Evolutionary conservation across 1,140 invertebrate species (phyloP).

Genomic region (Drosophila teissieri): DNA sequence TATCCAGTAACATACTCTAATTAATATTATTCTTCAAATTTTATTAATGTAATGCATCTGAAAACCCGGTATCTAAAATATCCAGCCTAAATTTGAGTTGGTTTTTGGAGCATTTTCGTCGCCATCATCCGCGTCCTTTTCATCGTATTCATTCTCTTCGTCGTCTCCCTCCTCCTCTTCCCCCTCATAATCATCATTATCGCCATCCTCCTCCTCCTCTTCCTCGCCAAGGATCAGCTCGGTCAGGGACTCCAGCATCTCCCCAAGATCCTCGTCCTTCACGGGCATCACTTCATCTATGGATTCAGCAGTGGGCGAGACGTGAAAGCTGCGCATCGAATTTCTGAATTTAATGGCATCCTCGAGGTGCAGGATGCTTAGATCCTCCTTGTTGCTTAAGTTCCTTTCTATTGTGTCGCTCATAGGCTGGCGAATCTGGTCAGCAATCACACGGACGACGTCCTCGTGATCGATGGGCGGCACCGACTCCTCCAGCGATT

Average conservation of each 20-base stretch:
- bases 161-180: constrained; percentile 3
- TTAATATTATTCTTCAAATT: too few species aligned
- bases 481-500: constrained; percentile 53
- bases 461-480: constrained; percentile 44
- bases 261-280: constrained; percentile 41
- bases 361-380: constrained; percentile 50
- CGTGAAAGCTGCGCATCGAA: constrained; percentile 43
- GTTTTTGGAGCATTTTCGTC: not conserved
- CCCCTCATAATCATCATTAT: constrained; percentile 21
- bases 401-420: constrained; percentile 42
- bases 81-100: not conserved
- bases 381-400: constrained; percentile 20
- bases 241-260: constrained; percentile 30
- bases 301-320: constrained; percentile 13
- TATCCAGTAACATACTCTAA: too few species aligned
- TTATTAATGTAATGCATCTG: too few species aligned
- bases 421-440: constrained; percentile 52
- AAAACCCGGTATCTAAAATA: not conserved
- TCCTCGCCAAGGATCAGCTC: not conserved
- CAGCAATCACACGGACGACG: constrained; percentile 39
- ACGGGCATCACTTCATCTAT: constrained; percentile 58
- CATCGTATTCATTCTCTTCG: not conserved
- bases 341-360: constrained; percentile 39
- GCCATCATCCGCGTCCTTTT: not conserved
- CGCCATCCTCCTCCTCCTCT: constrained; percentile 12